Conservation (phyloP, 1,140 invertebrate genomes). For the Lasioglossum baleicum region DNA sequence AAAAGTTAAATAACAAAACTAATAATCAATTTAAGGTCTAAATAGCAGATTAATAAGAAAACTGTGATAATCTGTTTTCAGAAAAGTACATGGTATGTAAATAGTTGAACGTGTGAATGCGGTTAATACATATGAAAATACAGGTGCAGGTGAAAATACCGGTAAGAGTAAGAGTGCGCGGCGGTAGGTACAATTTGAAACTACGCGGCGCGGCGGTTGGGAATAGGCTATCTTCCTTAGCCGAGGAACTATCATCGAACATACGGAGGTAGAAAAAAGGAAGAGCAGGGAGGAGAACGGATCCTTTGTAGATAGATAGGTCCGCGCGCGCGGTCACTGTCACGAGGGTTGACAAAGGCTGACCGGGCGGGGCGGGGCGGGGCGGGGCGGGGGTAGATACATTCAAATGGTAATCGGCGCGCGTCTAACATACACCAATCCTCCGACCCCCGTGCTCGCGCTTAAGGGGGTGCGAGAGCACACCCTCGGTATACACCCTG, state of each 20-base stretch:
- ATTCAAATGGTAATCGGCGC: slow-evolving; percentile 79
- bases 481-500: slow-evolving; percentile 50
- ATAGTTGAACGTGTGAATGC: no score
- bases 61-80: no score
- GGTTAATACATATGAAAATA: no score
- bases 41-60: no score
- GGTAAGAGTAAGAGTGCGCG: background rate
- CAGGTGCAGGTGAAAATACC: no score
- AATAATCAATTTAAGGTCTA: no score
- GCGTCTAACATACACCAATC: slow-evolving; percentile 72
- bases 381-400: slow-evolving; percentile 44
- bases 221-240: background rate
- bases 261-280: slow-evolving; percentile 30
- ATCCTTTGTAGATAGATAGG: slow-evolving; percentile 55
- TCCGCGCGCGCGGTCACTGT: slow-evolving; percentile 65
- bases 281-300: slow-evolving; percentile 30
- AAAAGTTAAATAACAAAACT: no score
- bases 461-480: slow-evolving; percentile 40
- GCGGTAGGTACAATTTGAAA: no score
- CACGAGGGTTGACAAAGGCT: slow-evolving; percentile 73
- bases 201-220: background rate
- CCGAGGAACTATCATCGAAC: slow-evolving; percentile 8
- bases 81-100: no score
- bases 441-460: slow-evolving; percentile 49
- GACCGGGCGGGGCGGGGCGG: no score